Base-by-base conservation (phyloP, 2,888 invertebrate genomes). In the Cephonodes hylas region DNA sequence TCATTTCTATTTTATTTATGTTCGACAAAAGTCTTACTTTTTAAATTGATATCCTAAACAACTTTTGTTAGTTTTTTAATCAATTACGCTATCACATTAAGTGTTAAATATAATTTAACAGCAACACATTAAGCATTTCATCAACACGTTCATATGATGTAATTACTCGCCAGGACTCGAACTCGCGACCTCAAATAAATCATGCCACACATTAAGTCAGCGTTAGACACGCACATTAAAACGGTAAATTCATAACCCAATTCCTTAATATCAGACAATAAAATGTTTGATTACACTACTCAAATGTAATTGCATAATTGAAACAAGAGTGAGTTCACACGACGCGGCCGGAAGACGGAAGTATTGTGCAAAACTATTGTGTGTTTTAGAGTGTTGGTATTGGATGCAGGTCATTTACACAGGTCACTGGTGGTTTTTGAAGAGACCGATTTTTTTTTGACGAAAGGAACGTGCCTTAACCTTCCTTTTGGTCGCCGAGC, bases 341-440 rank as follows among this genome's bases (percentile, higher is more conserved):
- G 53, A 27, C 53, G 27, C 10, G 13, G n/a, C 27, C 53, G 53
- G 53, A 53, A 53, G 53, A 23, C 53, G 53, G 53, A 53, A 27
- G 4, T 25, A 8, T 18, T 53, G 53, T 27, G 53, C 18, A 53
- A n/a, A 31, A 44, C 53, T 53, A 31, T 31, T 31, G 53, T 53
- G 27, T 53, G 53, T 31, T 53, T 31, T 18, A 7, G 3, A 13
- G 10, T n/a, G n/a, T n/a, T n/a, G n/a, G n/a, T n/a, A n/a, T n/a
- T n/a, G n/a, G n/a, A n/a, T n/a, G n/a, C n/a, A n/a, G n/a, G n/a
- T n/a, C n/a, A n/a, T n/a, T n/a, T n/a, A n/a, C n/a, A n/a, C n/a
- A n/a, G n/a, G n/a, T n/a, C n/a, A n/a, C n/a, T n/a, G n/a, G n/a
- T n/a, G n/a, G n/a, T n/a, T n/a, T n/a, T n/a, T n/a, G n/a, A n/a